These are phyloP conservation scores for Strigamia maritima DNA, from an alignment of 2,888 invertebrate species.

Conservation along the genomic window DNA sequence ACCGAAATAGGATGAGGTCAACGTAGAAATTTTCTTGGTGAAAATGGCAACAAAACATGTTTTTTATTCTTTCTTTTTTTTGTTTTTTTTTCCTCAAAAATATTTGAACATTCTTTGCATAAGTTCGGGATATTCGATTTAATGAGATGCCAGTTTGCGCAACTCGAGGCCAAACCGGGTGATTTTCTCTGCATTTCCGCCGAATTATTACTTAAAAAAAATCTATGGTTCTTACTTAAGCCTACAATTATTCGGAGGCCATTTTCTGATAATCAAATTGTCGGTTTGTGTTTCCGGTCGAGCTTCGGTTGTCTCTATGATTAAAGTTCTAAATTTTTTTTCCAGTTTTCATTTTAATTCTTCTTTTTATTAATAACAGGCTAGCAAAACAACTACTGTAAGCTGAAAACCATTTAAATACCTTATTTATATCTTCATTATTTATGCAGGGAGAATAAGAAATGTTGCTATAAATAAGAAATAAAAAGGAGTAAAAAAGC, in stretches of 20 bases:
- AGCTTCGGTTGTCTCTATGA: neutral
- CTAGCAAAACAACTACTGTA: neutral
- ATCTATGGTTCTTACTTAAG: neutral
- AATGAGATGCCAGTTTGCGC: neutral
- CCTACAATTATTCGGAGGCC: conserved; percentile 8
- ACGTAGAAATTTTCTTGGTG: neutral
- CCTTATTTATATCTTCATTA: too few species aligned
- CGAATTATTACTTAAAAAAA: neutral
- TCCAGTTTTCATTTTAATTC: neutral
- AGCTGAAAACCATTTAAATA: too few species aligned
- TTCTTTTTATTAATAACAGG: neutral
- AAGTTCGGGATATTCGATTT: neutral
- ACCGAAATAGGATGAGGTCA: neutral
- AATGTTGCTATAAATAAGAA: neutral
- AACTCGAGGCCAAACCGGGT: neutral
- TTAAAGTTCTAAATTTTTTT: neutral
- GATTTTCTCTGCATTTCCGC: neutral
- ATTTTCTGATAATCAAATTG: neutral
- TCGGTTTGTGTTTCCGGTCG: conserved; percentile 9
- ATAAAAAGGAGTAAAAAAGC: neutral
- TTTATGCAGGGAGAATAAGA: neutral
- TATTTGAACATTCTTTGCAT: neutral
- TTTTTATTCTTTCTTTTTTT: neutral
- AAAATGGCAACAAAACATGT: neutral
- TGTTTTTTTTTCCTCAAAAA: neutral